A percentile compares a stretch with the other conserved stretches of the same genome.
These are phyloP conservation scores for Drosophila buzzatii DNA, from an alignment of 2,888 invertebrate species.

Conservation along the genomic window DNA sequence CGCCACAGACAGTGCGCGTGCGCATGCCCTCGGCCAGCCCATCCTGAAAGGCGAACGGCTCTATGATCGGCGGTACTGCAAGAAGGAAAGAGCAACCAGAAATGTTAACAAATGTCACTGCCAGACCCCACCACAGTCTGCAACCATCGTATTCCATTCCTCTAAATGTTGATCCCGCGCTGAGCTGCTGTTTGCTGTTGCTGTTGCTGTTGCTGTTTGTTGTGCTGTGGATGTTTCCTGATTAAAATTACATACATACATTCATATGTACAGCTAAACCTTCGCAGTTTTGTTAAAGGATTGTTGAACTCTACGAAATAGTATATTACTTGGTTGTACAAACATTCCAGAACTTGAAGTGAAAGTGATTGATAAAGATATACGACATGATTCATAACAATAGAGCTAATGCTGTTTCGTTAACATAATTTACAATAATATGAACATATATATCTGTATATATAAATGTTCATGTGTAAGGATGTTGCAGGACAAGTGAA, in stretches of 20 bases:
- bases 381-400: slow-evolving; percentile 39
- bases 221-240: slow-evolving; percentile 5
- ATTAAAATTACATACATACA: slow-evolving; percentile 7
- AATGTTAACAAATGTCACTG: slow-evolving; percentile 49
- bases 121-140: slow-evolving; percentile 5
- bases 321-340: slow-evolving; percentile 57
- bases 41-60: slow-evolving; percentile 94
- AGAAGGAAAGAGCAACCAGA: slow-evolving; percentile 78
- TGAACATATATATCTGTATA: background rate
- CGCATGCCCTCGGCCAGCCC: slow-evolving; percentile 93
- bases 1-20: slow-evolving; percentile 92
- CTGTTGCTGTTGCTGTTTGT: slow-evolving; percentile 11
- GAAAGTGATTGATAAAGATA: slow-evolving; percentile 43
- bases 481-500: slow-evolving; percentile 44
- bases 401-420: slow-evolving; percentile 31
- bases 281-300: slow-evolving; percentile 79
- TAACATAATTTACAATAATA: slow-evolving; percentile 52
- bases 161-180: slow-evolving; percentile 36
- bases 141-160: slow-evolving; percentile 1
- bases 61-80: slow-evolving; percentile 94
- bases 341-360: slow-evolving; percentile 79
- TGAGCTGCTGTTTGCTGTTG: slow-evolving; percentile 56
- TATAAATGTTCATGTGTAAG: slow-evolving; percentile 14
- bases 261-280: slow-evolving; percentile 69
- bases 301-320: slow-evolving; percentile 53